These are phyloP conservation scores for Rana temporaria DNA, from an alignment of 2,113 vertebrate genomes.

Conservation along the genomic window DNA sequence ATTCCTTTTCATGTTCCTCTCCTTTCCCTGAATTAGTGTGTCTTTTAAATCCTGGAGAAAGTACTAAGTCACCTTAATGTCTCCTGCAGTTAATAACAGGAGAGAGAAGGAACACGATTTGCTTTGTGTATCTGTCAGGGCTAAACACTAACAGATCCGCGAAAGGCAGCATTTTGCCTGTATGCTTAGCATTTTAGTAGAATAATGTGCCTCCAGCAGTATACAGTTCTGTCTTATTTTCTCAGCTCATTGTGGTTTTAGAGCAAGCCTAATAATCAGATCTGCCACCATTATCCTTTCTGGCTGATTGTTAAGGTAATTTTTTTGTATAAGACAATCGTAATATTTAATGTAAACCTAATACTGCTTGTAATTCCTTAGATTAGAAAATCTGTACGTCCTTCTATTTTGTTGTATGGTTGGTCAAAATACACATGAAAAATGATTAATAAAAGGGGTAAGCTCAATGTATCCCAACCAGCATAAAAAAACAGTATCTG, in stretches of 20 bases:
- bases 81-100: constrained; percentile 18
- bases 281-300: background rate
- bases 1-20: background rate
- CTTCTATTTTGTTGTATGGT: too few relatives aligned
- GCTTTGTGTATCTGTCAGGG: constrained; percentile 3
- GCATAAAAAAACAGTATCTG: too few relatives aligned
- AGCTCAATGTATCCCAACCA: too few relatives aligned
- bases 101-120: constrained; percentile 1
- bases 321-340: background rate
- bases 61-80: constrained; percentile 24
- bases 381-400: too few relatives aligned
- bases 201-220: background rate
- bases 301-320: background rate
- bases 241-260: background rate
- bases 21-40: background rate
- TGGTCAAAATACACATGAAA: too few relatives aligned
- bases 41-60: constrained; percentile 12
- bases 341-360: background rate
- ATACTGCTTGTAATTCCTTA: too few relatives aligned
- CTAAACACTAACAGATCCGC: constrained; percentile 1
- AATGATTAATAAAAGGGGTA: too few relatives aligned
- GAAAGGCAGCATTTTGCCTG: background rate
- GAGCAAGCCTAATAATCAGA: background rate
- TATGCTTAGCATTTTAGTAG: background rate
- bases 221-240: background rate